phyloP scores from a whole-genome alignment of 2,797 vertebrate genomes.

The Geotrypetes seraphini region DNA sequence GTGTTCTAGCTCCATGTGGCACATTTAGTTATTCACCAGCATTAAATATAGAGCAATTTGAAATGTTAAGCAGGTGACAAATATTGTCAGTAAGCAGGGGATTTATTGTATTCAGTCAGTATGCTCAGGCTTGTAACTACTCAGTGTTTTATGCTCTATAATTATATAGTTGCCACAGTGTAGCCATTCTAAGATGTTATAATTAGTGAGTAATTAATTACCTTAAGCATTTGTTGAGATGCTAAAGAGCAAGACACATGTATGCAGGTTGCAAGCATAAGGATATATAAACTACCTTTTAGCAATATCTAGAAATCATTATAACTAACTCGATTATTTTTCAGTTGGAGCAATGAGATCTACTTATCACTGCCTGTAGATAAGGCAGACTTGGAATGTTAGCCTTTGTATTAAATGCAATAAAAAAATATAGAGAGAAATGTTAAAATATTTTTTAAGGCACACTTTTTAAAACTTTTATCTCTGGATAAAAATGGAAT shows the following conservation, averaged over 20 bases:
- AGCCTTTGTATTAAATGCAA: too few species aligned
- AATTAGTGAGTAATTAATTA: constrained; percentile 65
- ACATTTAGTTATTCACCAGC: too few species aligned
- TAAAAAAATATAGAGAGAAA: too few species aligned
- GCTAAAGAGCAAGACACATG: constrained; percentile 32
- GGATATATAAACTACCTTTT: constrained; percentile 20
- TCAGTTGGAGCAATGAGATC: too few species aligned
- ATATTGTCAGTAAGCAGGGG: constrained; percentile 35
- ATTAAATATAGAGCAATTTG: constrained; percentile 10
- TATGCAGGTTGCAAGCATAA: constrained; percentile 30
- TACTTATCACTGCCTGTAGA: too few species aligned
- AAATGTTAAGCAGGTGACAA: constrained; percentile 40
- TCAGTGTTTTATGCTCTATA: constrained; percentile 37
- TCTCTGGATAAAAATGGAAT: too few species aligned
- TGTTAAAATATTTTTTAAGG: too few species aligned
- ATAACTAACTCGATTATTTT: too few species aligned
- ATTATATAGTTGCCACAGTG: constrained; percentile 44
- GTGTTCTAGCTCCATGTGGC: too few species aligned
- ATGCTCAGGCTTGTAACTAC: constrained; percentile 41
- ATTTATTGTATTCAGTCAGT: constrained; percentile 49
- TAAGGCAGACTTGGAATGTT: too few species aligned
- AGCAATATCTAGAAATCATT: constrained; percentile 16
- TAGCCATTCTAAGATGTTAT: constrained; percentile 50
- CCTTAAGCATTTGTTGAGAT: constrained; percentile 43
- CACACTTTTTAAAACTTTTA: too few species aligned